A percentile compares a stretch with the other conserved stretches of the same genome.
Evolutionary conservation across 2,113 vertebrate genomes (phyloP).

Genomic region (Microcebus griseorufus): DNA sequence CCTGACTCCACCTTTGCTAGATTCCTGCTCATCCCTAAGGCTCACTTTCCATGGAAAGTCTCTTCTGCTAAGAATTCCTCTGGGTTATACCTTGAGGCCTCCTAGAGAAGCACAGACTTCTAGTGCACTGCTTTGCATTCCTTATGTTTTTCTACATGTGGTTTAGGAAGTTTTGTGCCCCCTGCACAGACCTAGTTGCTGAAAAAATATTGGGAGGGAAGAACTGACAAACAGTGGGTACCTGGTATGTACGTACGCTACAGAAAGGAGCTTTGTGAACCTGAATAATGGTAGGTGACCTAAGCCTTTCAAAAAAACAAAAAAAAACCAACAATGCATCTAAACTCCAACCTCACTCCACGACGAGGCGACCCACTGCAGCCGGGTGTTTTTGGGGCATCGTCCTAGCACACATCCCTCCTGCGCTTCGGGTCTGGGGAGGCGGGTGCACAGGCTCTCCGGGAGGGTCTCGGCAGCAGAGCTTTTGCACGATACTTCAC

Average conservation of each 20-base stretch:
- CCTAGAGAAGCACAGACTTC: background rate
- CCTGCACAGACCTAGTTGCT: background rate
- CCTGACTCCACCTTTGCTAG: accelerated
- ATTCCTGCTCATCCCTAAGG: background rate
- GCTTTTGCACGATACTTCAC: constrained; percentile 91
- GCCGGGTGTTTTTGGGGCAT: constrained; percentile 93
- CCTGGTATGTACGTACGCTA: accelerated
- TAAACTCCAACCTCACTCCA: constrained; percentile 93
- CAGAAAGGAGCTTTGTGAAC: background rate
- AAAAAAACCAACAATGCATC: too few species aligned
- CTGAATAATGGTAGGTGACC: accelerated
- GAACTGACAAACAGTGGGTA: accelerated
- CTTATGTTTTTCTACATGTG: accelerated
- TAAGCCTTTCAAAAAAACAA: too few species aligned
- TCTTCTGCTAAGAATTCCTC: background rate
- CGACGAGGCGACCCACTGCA: constrained; percentile 92
- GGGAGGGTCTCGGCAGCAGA: constrained; percentile 85
- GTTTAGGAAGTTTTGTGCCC: background rate
- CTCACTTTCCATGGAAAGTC: background rate
- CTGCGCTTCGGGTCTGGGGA: constrained; percentile 88
- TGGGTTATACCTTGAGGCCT: background rate
- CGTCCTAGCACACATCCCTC: constrained; percentile 93
- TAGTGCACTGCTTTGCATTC: accelerated
- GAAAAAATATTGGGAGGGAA: too few species aligned
- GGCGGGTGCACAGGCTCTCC: constrained; percentile 88